Conservation (phyloP, 2,797 vertebrate genomes). For the Sus cebifrons region DNA sequence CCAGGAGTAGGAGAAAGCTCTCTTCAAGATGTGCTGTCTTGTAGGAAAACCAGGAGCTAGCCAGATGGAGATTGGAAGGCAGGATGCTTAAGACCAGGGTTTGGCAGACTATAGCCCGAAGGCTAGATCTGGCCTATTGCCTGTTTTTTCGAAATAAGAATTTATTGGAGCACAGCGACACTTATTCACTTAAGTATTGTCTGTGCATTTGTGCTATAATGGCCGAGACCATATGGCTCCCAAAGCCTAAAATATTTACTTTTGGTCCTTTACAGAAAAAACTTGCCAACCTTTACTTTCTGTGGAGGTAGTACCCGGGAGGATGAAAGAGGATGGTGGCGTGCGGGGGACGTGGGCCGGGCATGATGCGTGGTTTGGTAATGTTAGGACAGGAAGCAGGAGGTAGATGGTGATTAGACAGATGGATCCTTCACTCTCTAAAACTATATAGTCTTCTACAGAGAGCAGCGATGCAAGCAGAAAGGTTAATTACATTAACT, state of each 20-base stretch:
- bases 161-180: background rate
- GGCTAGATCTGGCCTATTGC: background rate
- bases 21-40: background rate
- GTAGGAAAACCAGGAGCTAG: background rate
- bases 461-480: background rate
- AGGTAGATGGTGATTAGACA: background rate
- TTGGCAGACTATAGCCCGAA: background rate
- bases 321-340: background rate
- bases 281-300: background rate
- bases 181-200: background rate
- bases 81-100: background rate
- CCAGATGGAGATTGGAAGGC: background rate
- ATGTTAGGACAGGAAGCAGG: background rate
- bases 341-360: background rate
- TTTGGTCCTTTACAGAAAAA: background rate
- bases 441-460: background rate
- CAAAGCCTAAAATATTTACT: constrained; percentile 33
- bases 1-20: background rate
- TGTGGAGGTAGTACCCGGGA: background rate
- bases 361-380: background rate
- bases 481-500: background rate
- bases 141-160: constrained; percentile 20
- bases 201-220: background rate
- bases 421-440: background rate
- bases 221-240: background rate